A percentile compares a stretch with the other conserved stretches of the same genome.
phyloP scores from a whole-genome alignment of 2,797 vertebrate genomes.

The Propithecus perrieri region DNA sequence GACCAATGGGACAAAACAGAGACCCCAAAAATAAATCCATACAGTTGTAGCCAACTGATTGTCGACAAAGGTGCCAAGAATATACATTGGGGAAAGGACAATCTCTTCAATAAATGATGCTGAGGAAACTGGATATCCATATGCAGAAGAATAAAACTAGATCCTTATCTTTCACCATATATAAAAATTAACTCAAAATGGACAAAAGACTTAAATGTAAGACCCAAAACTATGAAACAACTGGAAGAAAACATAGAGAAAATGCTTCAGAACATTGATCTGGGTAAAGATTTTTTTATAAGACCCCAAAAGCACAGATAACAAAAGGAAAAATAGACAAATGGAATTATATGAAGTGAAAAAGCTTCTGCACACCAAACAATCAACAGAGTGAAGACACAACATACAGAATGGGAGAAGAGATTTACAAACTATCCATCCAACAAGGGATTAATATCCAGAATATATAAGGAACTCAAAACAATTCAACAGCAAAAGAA shows the following conservation, averaged over 20 bases:
- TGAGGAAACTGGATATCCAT: not conserved
- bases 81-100: not conserved
- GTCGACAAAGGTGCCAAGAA: not conserved
- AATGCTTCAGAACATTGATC: not conserved
- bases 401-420: not conserved
- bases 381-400: not conserved
- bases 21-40: not conserved
- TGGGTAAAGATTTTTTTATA: not conserved
- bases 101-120: not conserved
- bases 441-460: not conserved
- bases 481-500: not conserved
- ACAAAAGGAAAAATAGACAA: not conserved
- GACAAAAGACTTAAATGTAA: not conserved
- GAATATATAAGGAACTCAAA: not conserved
- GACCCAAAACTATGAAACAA: not conserved
- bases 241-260: not conserved
- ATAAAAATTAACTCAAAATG: not conserved
- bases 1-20: not conserved
- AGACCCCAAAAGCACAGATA: not conserved
- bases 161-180: not conserved
- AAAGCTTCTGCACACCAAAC: not conserved
- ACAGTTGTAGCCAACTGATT: not conserved
- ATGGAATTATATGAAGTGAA: not conserved
- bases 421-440: not conserved
- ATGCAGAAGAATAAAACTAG: not conserved